Base-by-base conservation (phyloP, 2,888 invertebrate genomes). In the Eristalis arbustorum region DNA sequence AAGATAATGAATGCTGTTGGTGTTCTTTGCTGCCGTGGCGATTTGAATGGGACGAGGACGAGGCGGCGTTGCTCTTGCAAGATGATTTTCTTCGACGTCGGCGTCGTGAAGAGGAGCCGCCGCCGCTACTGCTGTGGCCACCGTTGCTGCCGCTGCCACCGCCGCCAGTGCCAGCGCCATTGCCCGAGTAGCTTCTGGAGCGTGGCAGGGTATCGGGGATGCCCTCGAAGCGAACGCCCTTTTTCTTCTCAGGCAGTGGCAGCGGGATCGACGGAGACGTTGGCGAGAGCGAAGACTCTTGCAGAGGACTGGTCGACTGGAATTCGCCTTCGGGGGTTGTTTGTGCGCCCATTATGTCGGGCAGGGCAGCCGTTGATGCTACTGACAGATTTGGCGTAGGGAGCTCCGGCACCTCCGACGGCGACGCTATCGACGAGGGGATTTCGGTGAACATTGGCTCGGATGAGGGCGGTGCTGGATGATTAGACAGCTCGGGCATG, bases 401-500 rank as follows among this genome's bases (percentile, higher is more conserved):
- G 59, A 93, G 92, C 57, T 92, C 92, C 13, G 92, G 91, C 23
- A 92, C 72, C 62, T 92, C 92, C 0, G 89, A 89, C 2, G 90
- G 90, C 6, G 89, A 87, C 18, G 87, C 74, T 56, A 88, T 82
- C 23, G 82, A 88, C 76, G 88, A 88, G 14, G 77, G 87, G 37
- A 77, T 82, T 87, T 81, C 90, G 89, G 14, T 89, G 84, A 62
- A 88, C 84, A 42, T 88, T 76, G 61, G 88, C 10, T 62, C 88
- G 80, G 85, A 88, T 89, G 83, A 84, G 83, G 89, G 84, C 82
- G 78, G 89, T 89, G 73, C 88, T 88, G 80, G 78, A 67, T 88
- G 87, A 63, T 84, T 88, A 18, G 90, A 90, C 66, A 95, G 91
- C 91, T 95, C 95, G 3, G 95, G 95, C 95, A 95, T 95, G 71